Evolutionary conservation across 2,888 invertebrate species (phyloP).

Genomic region (Scaptomyza polygonia): DNA sequence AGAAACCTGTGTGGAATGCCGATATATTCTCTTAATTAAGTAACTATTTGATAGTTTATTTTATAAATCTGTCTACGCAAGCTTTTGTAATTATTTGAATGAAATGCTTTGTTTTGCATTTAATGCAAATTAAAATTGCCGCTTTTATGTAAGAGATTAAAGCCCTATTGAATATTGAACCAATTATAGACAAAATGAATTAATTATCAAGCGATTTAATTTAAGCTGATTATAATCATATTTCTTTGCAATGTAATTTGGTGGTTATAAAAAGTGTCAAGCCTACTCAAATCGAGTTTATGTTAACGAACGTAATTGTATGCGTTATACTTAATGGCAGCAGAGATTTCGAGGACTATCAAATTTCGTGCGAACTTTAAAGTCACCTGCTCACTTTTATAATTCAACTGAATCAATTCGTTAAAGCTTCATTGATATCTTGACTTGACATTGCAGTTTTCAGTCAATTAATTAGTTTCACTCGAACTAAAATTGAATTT

Average conservation of each 20-base stretch:
- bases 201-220: conserved; percentile 32
- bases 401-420: not conserved
- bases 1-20: conserved; percentile 3
- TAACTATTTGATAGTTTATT: no score
- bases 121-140: conserved; percentile 20
- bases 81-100: not conserved
- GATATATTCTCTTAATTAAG: not conserved
- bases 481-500: conserved; percentile 16
- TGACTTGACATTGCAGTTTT: conserved; percentile 20
- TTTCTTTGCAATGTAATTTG: not conserved
- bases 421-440: not conserved
- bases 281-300: no score
- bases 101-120: not conserved
- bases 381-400: not conserved
- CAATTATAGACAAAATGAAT: conserved; percentile 29
- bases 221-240: conserved; percentile 45
- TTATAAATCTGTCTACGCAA: not conserved
- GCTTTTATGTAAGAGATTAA: conserved; percentile 23
- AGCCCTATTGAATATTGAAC: conserved; percentile 6
- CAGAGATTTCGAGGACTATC: no score
- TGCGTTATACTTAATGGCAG: no score
- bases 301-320: no score
- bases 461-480: conserved; percentile 20
- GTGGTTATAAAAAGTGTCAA: not conserved
- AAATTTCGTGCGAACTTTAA: not conserved